A percentile compares a stretch with the other conserved stretches of the same genome.
These are phyloP conservation scores for Tapirus terrestris DNA, from an alignment of 2,113 vertebrate genomes.

Conservation along the genomic window DNA sequence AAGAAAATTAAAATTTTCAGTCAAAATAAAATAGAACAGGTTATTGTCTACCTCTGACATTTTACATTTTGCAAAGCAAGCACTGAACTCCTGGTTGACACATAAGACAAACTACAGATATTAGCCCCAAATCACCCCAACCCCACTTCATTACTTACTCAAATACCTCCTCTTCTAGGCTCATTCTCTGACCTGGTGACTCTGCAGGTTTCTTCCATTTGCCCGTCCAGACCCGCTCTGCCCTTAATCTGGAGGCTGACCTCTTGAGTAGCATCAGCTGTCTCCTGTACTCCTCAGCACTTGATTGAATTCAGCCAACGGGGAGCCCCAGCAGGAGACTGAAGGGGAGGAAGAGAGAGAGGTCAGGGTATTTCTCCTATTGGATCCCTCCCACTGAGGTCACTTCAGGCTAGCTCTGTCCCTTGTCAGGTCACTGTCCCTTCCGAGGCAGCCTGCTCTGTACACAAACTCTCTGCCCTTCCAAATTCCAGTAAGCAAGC, in stretches of 20 bases:
- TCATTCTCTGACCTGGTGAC: accelerated
- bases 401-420: neutral
- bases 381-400: neutral
- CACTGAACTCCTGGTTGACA: neutral
- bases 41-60: neutral
- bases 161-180: accelerated
- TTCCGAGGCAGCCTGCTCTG: neutral
- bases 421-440: neutral
- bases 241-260: neutral
- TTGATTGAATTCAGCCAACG: neutral
- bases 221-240: neutral
- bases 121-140: neutral
- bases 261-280: neutral
- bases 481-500: neutral
- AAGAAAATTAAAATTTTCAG: neutral
- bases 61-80: neutral
- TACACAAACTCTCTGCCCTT: neutral
- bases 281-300: neutral
- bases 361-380: neutral
- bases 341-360: neutral
- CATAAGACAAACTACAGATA: neutral
- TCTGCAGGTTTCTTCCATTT: neutral
- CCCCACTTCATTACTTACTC: no score
- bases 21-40: neutral
- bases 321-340: neutral